Conservation (phyloP, 2,888 invertebrate species). For the Drosophila pullipes region DNA sequence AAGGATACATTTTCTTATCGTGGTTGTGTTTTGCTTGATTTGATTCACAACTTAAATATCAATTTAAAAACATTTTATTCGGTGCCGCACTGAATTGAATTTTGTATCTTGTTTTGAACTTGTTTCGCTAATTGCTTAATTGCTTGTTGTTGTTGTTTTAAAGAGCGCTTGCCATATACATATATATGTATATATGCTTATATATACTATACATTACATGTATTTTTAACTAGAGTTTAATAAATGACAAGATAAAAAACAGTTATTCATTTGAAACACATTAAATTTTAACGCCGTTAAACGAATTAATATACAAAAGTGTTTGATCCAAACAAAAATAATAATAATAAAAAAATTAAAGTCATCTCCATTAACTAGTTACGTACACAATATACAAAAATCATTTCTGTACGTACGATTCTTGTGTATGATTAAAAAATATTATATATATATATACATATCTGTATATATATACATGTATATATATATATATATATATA, state of each 20-base stretch:
- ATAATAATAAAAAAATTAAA: slow-evolving; percentile 7
- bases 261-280: slow-evolving; percentile 54
- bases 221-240: slow-evolving; percentile 31
- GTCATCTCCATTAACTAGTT: slow-evolving; percentile 27
- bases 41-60: slow-evolving; percentile 12
- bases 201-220: slow-evolving; percentile 28
- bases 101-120: slow-evolving; percentile 26
- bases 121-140: slow-evolving; percentile 20
- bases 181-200: background rate
- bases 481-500: slow-evolving; percentile 2
- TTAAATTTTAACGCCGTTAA: slow-evolving; percentile 31
- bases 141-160: background rate
- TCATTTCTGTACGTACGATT: slow-evolving; percentile 11
- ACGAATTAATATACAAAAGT: slow-evolving; percentile 32
- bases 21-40: slow-evolving; percentile 5
- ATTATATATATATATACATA: slow-evolving; percentile 3
- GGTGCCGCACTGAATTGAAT: slow-evolving; percentile 37
- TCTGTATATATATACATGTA: background rate
- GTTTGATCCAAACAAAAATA: slow-evolving; percentile 11
- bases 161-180: slow-evolving; percentile 9
- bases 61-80: slow-evolving; percentile 24
- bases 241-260: slow-evolving; percentile 60
- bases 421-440: slow-evolving; percentile 25
- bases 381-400: slow-evolving; percentile 10
- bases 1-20: slow-evolving; percentile 16